Evolutionary conservation across 2,888 invertebrate genomes (phyloP).

Genomic region (Lapara coniferarum): DNA sequence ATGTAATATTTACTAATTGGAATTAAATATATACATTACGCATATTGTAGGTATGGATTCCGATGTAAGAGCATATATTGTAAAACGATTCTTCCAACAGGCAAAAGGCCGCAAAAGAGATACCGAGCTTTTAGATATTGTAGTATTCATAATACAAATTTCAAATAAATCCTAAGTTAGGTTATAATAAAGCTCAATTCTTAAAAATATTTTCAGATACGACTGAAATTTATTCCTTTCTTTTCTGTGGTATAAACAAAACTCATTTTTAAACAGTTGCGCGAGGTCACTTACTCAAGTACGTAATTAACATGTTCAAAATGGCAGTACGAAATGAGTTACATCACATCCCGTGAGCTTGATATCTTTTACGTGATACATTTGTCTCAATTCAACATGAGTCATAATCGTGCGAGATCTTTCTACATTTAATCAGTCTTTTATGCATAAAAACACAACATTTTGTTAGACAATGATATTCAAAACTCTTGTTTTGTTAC

Average conservation of each 20-base stretch:
- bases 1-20: too few relatives aligned
- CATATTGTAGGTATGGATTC: too few relatives aligned
- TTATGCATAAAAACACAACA: neutral
- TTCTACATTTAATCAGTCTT: neutral
- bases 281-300: neutral
- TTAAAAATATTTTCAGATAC: neutral
- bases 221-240: neutral
- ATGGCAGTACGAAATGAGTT: neutral
- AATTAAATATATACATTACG: too few relatives aligned
- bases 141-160: too few relatives aligned
- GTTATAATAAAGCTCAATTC: too few relatives aligned
- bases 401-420: neutral
- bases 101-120: too few relatives aligned
- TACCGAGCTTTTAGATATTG: too few relatives aligned
- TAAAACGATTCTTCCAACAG: too few relatives aligned
- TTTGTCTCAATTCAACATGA: slow-evolving; percentile 14
- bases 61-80: too few relatives aligned
- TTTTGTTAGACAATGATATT: too few relatives aligned
- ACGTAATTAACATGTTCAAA: slow-evolving; percentile 17
- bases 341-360: slow-evolving; percentile 8
- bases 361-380: slow-evolving; percentile 21
- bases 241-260: slow-evolving; percentile 7
- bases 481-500: too few relatives aligned
- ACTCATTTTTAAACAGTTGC: neutral
- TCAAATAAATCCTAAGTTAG: too few relatives aligned